A percentile compares a stretch with the other conserved stretches of the same genome.
These are phyloP conservation scores for Syrphus vitripennis DNA, from an alignment of 2,888 invertebrate genomes.

Conservation along the genomic window DNA sequence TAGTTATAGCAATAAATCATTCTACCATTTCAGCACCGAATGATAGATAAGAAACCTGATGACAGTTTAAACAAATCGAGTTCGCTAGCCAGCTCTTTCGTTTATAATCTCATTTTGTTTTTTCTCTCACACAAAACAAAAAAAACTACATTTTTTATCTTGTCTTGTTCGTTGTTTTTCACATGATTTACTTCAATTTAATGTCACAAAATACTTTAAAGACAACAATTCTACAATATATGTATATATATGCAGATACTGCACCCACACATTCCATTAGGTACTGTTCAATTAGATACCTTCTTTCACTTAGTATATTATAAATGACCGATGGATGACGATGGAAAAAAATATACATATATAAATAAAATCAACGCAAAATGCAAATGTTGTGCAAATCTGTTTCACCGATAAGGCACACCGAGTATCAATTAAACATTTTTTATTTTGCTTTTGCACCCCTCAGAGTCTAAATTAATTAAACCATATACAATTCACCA, in stretches of 20 bases:
- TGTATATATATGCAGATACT: too few species aligned
- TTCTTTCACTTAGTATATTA: constrained; percentile 46
- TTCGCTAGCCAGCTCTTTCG: constrained; percentile 62
- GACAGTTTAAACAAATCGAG: constrained; percentile 66
- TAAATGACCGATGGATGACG: constrained; percentile 4
- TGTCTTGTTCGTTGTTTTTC: constrained; percentile 54
- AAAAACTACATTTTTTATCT: constrained; percentile 50
- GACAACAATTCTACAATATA: constrained; percentile 43
- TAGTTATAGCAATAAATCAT: constrained; percentile 48
- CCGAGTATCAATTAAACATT: constrained; percentile 62
- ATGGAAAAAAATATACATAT: neutral
- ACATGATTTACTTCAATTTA: constrained; percentile 65
- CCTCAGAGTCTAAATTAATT: constrained; percentile 59
- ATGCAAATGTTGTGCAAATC: constrained; percentile 60
- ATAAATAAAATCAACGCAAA: constrained; percentile 22
- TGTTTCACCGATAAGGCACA: constrained; percentile 39
- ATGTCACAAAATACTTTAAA: constrained; percentile 54
- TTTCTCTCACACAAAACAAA: constrained; percentile 18
- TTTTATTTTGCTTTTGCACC: constrained; percentile 3
- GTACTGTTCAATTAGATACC: constrained; percentile 52
- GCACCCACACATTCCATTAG: constrained; percentile 67
- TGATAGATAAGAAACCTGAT: constrained; percentile 51
- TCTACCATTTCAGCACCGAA: constrained; percentile 13
- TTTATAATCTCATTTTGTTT: constrained; percentile 38
- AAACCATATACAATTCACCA: constrained; percentile 60